Conservation (phyloP, 2,113 vertebrate species). For the Henicopernis longicauda region DNA sequence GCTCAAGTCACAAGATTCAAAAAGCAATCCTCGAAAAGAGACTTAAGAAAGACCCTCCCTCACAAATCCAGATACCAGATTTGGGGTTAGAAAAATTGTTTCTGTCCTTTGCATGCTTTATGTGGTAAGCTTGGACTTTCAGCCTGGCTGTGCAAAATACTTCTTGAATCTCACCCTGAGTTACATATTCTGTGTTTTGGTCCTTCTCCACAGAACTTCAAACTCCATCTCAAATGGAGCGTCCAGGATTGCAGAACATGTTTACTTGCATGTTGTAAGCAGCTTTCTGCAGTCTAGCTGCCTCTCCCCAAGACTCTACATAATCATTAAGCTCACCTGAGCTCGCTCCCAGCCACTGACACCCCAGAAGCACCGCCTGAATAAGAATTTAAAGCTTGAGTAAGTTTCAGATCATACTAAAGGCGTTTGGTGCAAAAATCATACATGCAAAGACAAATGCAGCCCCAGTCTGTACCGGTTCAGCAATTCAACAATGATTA, state of each 20-base stretch:
- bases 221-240: not conserved
- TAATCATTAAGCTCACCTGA: not conserved
- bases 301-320: not conserved
- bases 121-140: not conserved
- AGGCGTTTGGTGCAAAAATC: not conserved
- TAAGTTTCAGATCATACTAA: not conserved
- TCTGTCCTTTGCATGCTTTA: not conserved
- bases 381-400: not conserved
- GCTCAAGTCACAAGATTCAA: not conserved
- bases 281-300: not conserved
- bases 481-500: not conserved
- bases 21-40: not conserved
- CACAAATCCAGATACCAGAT: slow-evolving; percentile 19
- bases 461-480: not conserved
- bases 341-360: not conserved
- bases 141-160: not conserved
- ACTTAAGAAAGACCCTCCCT: not conserved
- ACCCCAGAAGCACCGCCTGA: not conserved
- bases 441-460: not conserved
- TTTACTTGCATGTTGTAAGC: not conserved
- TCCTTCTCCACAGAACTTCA: not conserved
- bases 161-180: not conserved
- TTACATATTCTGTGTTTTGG: not conserved
- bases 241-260: not conserved
- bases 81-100: not conserved